phyloP scores from a whole-genome alignment of 2,113 vertebrate species.

The Leptodactylus fuscus region DNA sequence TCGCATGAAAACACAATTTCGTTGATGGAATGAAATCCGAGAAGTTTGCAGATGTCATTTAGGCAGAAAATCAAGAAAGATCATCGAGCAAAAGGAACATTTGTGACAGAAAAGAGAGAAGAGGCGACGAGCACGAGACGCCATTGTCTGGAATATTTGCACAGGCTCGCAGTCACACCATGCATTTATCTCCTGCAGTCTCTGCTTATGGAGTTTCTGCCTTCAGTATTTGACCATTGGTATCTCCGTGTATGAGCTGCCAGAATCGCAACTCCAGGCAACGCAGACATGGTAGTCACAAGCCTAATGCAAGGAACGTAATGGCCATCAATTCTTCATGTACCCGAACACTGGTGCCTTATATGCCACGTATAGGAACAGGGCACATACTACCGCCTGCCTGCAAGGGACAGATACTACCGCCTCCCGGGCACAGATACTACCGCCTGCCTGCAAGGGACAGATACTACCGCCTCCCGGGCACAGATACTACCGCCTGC shows the following conservation, averaged over 20 bases:
- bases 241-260: neutral
- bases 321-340: no score
- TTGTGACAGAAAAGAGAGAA: neutral
- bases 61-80: neutral
- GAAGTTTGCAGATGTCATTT: neutral
- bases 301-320: no score
- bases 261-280: neutral
- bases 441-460: neutral
- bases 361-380: no score
- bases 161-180: neutral
- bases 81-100: neutral
- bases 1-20: neutral
- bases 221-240: no score
- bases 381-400: no score
- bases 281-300: neutral
- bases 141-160: neutral
- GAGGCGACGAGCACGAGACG: no score
- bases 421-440: neutral
- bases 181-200: neutral
- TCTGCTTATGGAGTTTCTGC: neutral
- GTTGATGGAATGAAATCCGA: neutral
- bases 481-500: no score
- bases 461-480: no score
- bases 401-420: neutral
- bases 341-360: no score